These are phyloP conservation scores for Machimus atricapillus DNA, from an alignment of 2,888 invertebrate genomes.

Conservation along the genomic window DNA sequence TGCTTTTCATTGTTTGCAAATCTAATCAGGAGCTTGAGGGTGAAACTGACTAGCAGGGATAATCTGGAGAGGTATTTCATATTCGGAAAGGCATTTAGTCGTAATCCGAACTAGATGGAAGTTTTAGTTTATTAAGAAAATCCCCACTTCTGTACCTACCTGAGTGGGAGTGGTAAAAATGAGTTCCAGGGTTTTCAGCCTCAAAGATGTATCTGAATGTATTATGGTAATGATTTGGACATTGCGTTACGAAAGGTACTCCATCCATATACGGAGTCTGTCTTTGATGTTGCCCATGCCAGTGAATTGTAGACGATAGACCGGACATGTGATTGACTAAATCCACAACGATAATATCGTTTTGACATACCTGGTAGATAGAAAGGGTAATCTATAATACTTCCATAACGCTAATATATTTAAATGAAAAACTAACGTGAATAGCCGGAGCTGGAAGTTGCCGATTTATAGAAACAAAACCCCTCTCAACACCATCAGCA, in stretches of 20 bases:
- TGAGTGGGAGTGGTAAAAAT: constrained; percentile 76
- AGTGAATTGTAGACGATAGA: constrained; percentile 82
- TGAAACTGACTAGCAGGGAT: background rate
- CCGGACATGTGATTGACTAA: constrained; percentile 77
- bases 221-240: constrained; percentile 76
- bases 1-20: background rate
- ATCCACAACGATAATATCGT: constrained; percentile 80
- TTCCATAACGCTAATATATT: background rate
- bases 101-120: background rate
- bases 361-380: constrained; percentile 73
- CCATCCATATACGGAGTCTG: constrained; percentile 84
- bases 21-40: background rate
- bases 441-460: constrained; percentile 64
- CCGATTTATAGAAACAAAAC: constrained; percentile 63
- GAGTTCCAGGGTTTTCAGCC: constrained; percentile 76
- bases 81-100: background rate
- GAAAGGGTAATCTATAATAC: constrained; percentile 47
- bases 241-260: constrained; percentile 82
- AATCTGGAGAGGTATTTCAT: background rate
- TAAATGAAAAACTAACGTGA: constrained; percentile 54
- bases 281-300: constrained; percentile 85
- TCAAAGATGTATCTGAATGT: constrained; percentile 74
- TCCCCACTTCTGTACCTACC: constrained; percentile 59
- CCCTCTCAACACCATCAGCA: constrained; percentile 63
- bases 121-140: background rate